phyloP scores from a whole-genome alignment of 2,888 invertebrate species.

The Adelognathus sp. region DNA sequence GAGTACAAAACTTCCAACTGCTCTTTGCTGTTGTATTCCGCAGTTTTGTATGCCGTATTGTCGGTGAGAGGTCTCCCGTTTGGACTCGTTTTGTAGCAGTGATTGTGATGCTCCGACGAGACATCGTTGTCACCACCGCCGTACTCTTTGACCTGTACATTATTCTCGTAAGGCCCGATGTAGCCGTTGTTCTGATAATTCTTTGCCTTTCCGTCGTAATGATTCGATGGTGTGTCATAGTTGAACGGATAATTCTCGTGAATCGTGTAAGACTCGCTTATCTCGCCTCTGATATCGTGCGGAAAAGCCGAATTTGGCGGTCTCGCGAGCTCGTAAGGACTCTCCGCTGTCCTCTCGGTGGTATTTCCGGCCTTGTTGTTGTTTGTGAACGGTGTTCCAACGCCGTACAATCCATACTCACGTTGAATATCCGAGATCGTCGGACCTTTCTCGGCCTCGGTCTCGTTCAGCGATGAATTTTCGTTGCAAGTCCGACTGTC shows the following conservation, averaged over 20 bases:
- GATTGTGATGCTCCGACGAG: slow-evolving; percentile 72
- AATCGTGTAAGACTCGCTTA: slow-evolving; percentile 65
- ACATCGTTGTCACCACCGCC: slow-evolving; percentile 71
- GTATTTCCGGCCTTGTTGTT: slow-evolving; percentile 62
- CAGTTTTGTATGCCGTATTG: slow-evolving; percentile 68
- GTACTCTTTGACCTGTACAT: slow-evolving; percentile 64
- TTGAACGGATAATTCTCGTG: slow-evolving; percentile 70
- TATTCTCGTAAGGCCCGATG: slow-evolving; percentile 70
- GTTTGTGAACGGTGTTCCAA: slow-evolving; percentile 64
- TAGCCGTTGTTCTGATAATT: slow-evolving; percentile 73
- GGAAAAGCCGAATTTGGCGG: slow-evolving; percentile 65
- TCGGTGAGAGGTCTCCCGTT: slow-evolving; percentile 71
- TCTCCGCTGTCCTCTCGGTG: slow-evolving; percentile 60
- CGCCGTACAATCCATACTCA: slow-evolving; percentile 66
- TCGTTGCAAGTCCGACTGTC: slow-evolving; percentile 65
- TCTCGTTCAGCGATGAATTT: slow-evolving; percentile 60
- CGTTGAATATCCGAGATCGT: slow-evolving; percentile 66
- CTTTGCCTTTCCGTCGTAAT: slow-evolving; percentile 69
- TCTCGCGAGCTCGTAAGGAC: slow-evolving; percentile 71
- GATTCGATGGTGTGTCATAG: slow-evolving; percentile 76
- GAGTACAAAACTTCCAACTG: slow-evolving; percentile 80
- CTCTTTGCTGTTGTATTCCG: slow-evolving; percentile 76
- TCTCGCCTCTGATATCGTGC: slow-evolving; percentile 61
- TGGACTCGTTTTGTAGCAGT: slow-evolving; percentile 73
- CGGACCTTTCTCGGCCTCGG: slow-evolving; percentile 61